Evolutionary conservation across 1,140 invertebrate genomes (phyloP).

Genomic region (Latrodectus geometricus): DNA sequence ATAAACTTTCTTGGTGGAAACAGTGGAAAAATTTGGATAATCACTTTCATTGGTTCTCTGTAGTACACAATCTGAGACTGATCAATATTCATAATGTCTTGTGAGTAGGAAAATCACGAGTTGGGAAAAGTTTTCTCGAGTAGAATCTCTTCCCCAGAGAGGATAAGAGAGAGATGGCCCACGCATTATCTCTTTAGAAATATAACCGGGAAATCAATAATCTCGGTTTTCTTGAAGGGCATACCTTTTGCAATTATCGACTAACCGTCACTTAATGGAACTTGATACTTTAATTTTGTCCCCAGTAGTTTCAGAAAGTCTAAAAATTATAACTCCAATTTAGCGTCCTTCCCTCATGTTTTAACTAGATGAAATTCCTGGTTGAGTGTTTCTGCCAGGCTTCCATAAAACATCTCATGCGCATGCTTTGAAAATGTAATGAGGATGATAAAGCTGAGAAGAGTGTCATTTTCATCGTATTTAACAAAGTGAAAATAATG

Average conservation of each 20-base stretch:
- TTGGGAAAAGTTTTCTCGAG: background rate
- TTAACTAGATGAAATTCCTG: background rate
- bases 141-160: background rate
- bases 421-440: no score
- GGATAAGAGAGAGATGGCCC: background rate
- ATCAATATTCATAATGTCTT: conserved; percentile 1
- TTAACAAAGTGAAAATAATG: no score
- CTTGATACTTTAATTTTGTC: conserved; percentile 10
- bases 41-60: no score
- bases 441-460: no score
- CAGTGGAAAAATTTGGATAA: no score
- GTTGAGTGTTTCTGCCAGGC: background rate
- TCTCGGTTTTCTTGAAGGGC: background rate
- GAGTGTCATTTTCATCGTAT: no score
- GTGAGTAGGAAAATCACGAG: background rate
- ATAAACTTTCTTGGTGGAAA: no score
- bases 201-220: background rate
- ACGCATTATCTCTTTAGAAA: background rate
- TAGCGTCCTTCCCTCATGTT: background rate
- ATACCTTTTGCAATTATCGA: conserved; percentile 4
- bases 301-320: background rate
- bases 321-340: conserved; percentile 1
- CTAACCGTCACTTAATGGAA: background rate
- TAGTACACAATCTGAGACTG: background rate
- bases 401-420: background rate